These are phyloP conservation scores for Leucopsar rothschildi DNA, from an alignment of 2,113 vertebrate genomes.

Conservation along the genomic window DNA sequence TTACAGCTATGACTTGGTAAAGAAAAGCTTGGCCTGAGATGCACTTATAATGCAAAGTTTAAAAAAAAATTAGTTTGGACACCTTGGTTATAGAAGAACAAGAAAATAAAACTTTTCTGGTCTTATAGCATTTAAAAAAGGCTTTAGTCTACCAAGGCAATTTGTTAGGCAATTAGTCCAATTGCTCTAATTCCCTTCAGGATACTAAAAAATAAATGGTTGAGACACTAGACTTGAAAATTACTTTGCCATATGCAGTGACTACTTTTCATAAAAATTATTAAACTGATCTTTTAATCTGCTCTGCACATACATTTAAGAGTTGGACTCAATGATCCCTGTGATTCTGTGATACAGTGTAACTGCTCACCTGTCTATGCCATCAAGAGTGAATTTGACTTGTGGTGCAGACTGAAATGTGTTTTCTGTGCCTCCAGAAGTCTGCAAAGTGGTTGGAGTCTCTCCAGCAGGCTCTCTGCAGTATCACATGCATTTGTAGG, in stretches of 20 bases:
- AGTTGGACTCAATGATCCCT: not conserved
- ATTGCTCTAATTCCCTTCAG: not conserved
- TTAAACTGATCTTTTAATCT: constrained; percentile 50
- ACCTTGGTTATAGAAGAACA: not conserved
- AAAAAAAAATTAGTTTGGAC: not conserved
- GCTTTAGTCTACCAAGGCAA: constrained; percentile 42
- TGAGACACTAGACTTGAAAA: constrained; percentile 24
- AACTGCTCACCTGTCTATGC: constrained; percentile 17
- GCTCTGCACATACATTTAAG: not conserved
- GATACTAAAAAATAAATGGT: not conserved
- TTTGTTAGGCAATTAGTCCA: constrained; percentile 32
- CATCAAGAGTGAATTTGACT: not conserved
- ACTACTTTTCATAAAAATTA: constrained; percentile 27
- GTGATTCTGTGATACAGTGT: not conserved
- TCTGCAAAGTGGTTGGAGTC: not conserved
- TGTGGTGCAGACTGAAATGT: not conserved
- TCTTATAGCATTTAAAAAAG: not conserved
- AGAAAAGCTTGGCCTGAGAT: constrained; percentile 36
- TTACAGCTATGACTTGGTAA: constrained; percentile 54
- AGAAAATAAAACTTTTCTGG: not conserved
- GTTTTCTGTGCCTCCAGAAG: not conserved
- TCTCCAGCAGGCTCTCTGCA: not conserved
- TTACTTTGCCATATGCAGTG: not conserved
- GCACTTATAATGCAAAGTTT: constrained; percentile 7
- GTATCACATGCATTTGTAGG: not conserved